phyloP scores from a whole-genome alignment of 2,113 vertebrate genomes.

The Nematolebias whitei region DNA sequence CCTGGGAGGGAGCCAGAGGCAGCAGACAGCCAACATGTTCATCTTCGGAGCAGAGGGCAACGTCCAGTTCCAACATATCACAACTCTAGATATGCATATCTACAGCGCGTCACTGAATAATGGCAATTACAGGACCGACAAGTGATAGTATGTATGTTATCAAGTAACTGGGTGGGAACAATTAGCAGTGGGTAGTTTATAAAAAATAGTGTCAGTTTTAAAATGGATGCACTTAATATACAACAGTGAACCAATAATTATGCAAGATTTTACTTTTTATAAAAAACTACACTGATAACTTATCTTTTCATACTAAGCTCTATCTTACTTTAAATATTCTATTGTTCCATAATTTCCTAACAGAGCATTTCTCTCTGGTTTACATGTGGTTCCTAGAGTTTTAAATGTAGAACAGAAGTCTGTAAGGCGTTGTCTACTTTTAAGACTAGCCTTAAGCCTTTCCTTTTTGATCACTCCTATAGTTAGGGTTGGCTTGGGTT shows the following conservation, averaged over 20 bases:
- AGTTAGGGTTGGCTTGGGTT: too few relatives aligned
- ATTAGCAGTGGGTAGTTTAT: not conserved
- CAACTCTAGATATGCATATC: constrained; percentile 49
- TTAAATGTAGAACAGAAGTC: too few relatives aligned
- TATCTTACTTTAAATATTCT: too few relatives aligned
- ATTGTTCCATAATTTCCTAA: too few relatives aligned
- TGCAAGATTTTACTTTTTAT: constrained; percentile 7
- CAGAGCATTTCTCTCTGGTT: too few relatives aligned
- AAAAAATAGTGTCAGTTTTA: not conserved
- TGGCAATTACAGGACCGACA: not conserved
- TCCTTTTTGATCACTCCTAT: too few relatives aligned
- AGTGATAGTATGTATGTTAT: not conserved
- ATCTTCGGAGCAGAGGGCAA: constrained; percentile 61
- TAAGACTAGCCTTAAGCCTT: too few relatives aligned
- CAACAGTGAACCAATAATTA: not conserved
- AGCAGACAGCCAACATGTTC: constrained; percentile 35
- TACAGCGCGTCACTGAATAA: constrained; percentile 6
- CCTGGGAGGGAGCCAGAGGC: constrained; percentile 26
- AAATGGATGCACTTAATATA: not conserved
- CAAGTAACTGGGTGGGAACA: not conserved
- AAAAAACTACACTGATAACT: not conserved
- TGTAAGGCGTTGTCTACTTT: too few relatives aligned
- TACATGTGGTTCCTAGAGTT: too few relatives aligned
- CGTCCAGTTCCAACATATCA: constrained; percentile 75
- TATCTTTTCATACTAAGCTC: constrained; percentile 5